A percentile compares a stretch with the other conserved stretches of the same genome.
These are phyloP conservation scores for human (Homo sapiens) DNA, from an alignment of 2,113 vertebrate genomes.

Conservation along the genomic window GRCh38 chr20:61747501-61748000, in stretches of 20 bases:
- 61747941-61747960: too few relatives aligned
- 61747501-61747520: too few relatives aligned
- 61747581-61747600: not conserved
- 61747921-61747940: too few relatives aligned
- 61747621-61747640: not conserved
- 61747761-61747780: fast-evolving
- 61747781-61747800: fast-evolving
- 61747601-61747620: not conserved
- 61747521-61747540: not conserved
- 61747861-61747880: not conserved
- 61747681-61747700: not conserved
- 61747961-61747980: not conserved
- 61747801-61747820: not conserved
- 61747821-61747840: not conserved
- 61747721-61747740: too few relatives aligned
- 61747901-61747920: not conserved
- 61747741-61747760: too few relatives aligned
- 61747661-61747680: not conserved
- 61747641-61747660: not conserved
- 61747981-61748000: not conserved
- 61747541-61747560: not conserved
- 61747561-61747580: not conserved
- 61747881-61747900: not conserved
- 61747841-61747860: not conserved
- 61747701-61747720: not conserved